These are phyloP conservation scores for Nomada fabriciana DNA, from an alignment of 2,888 invertebrate species.

Conservation along the genomic window DNA sequence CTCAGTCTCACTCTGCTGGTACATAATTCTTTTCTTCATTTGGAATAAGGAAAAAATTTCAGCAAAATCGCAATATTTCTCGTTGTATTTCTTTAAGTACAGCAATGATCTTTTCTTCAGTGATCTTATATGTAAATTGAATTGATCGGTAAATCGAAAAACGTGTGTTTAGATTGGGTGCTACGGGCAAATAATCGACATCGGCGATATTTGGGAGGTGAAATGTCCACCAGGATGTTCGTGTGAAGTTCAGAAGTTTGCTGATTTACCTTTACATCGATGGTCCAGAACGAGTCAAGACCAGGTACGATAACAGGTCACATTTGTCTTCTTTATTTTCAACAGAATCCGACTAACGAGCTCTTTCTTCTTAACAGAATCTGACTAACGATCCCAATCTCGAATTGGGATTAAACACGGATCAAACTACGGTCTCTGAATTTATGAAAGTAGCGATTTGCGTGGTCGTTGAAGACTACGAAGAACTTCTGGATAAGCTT, in stretches of 20 bases:
- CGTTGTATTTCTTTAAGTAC: neutral
- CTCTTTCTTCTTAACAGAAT: conserved; percentile 39
- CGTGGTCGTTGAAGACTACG: conserved; percentile 73
- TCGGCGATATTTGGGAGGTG: conserved; percentile 77
- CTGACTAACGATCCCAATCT: conserved; percentile 44
- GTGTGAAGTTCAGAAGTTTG: conserved; percentile 79
- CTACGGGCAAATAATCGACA: conserved; percentile 75
- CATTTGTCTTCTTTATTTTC: neutral
- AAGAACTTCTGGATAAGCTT: conserved; percentile 72
- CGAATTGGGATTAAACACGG: conserved; percentile 59
- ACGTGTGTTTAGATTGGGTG: conserved; percentile 67
- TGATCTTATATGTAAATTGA: neutral
- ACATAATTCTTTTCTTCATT: conserved; percentile 50
- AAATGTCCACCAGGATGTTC: conserved; percentile 81
- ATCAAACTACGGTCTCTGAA: conserved; percentile 72
- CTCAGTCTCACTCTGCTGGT: conserved; percentile 66
- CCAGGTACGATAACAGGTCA: conserved; percentile 48
- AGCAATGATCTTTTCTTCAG: neutral
- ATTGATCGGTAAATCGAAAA: conserved; percentile 12
- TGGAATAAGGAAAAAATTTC: conserved; percentile 9
- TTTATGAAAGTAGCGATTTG: conserved; percentile 79
- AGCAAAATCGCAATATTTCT: neutral
- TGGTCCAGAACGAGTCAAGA: conserved; percentile 73
- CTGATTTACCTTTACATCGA: conserved; percentile 80
- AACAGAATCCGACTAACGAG: conserved; percentile 47